Evolutionary conservation across 2,797 vertebrate species (phyloP), one percentile per base, ranked within the genome.

Genomic region (Sebastes hubbsi): DNA sequence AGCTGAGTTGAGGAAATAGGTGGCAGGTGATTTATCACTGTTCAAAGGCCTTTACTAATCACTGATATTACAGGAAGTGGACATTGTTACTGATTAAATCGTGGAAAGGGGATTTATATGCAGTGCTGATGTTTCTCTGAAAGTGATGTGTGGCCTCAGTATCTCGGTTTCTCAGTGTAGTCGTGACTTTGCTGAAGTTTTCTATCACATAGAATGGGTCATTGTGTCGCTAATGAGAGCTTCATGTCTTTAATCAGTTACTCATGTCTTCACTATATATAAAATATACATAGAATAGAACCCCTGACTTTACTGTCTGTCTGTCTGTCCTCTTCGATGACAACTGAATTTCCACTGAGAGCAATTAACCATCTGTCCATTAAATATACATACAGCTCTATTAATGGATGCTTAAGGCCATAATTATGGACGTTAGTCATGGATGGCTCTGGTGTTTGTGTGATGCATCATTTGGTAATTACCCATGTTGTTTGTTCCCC

Each of bases 381-480:
- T 90, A 88, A 92, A 89, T 74, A 85, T 86, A 90, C 88, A 90
- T 86, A 72, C 78, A 84, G 75, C 62, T 79, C 79, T 59, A 76
- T 85, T 85, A 91, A 84, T 62, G 75, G 54, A 77, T 79, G 58
- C 88, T 90, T 72, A 82, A 67, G 88, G 88, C 68, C 77, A 69
- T 82, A 86, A 92, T 82, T 88, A 89, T 80, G 72, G 74, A 86
- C 82, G 88, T 87, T 88, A 85, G 89, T 89, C 80, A 84, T 75
- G 77, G 74, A 72, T 64, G 68, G 72, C 72, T 84, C 61, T 78
- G 18, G 75, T 80, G 72, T 86, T 89, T 85, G 78, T 62, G 84
- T 63, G 58, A 92, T 87, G 83, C 81, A 81, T 92, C 85, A 80
- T 86, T 91, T 91, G 36, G n/a, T 90, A 90, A 92, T 87, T 73